These are phyloP conservation scores for Oopsacas minuta DNA, from an alignment of 37 sponge, comb jelly and placozoan genomes.

Conservation along the genomic window DNA sequence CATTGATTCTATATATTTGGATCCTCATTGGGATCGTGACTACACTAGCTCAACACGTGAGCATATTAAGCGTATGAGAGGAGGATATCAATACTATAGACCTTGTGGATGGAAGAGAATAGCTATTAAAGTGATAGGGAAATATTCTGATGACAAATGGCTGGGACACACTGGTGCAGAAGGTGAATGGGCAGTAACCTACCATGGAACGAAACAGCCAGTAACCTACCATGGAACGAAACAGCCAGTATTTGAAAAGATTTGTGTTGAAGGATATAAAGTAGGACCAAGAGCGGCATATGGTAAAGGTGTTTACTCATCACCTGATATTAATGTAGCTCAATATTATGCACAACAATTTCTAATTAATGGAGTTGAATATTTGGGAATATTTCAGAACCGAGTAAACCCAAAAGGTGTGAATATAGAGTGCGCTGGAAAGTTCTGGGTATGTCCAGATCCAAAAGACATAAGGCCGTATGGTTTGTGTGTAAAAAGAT, in stretches of 20 bases:
- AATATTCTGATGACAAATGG: not conserved
- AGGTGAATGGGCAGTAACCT: slow-evolving; percentile 36
- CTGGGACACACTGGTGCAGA: not conserved
- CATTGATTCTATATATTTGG: not conserved
- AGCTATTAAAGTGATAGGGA: slow-evolving; percentile 18
- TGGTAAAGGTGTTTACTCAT: slow-evolving; percentile 29
- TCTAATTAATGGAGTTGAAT: slow-evolving; percentile 8
- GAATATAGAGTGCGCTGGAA: not conserved
- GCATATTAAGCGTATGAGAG: not conserved
- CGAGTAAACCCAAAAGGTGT: slow-evolving; percentile 21
- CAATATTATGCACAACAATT: slow-evolving; percentile 5
- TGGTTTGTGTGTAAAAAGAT: not conserved
- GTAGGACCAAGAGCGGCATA: slow-evolving; percentile 19
- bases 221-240: slow-evolving; percentile 35
- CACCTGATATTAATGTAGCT: slow-evolving; percentile 28
- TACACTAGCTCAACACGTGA: slow-evolving; percentile 3
- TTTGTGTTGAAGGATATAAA: slow-evolving; percentile 24
- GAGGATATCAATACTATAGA: slow-evolving; percentile 21
- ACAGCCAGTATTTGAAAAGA: not conserved
- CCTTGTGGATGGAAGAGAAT: slow-evolving; percentile 23
- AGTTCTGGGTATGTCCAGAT: not conserved
- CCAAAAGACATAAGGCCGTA: not conserved
- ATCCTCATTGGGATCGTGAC: slow-evolving; percentile 15
- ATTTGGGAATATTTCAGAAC: slow-evolving; percentile 29
- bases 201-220: not conserved